phyloP scores from a whole-genome alignment of 2,888 invertebrate species.

The Diadegma fenestrale region DNA sequence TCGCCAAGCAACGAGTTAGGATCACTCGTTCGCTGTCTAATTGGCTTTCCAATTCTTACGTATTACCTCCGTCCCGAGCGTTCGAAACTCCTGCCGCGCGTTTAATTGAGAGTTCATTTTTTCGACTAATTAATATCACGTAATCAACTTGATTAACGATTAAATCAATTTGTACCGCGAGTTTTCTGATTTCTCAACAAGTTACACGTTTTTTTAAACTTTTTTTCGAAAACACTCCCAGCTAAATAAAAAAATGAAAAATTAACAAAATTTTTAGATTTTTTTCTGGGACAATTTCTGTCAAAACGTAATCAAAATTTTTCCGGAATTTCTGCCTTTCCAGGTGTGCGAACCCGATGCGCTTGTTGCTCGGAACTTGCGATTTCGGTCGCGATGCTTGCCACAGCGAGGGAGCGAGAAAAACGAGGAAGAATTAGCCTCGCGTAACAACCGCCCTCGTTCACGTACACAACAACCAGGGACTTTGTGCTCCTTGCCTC shows the following conservation, averaged over 20 bases:
- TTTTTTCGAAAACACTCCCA: too few relatives aligned
- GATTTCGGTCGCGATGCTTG: slow-evolving; percentile 46
- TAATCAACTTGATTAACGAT: neutral
- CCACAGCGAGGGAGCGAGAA: slow-evolving; percentile 19
- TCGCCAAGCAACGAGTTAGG: slow-evolving; percentile 16
- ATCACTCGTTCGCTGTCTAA: slow-evolving; percentile 47
- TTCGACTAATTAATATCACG: neutral
- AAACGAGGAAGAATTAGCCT: slow-evolving; percentile 54
- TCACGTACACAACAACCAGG: slow-evolving; percentile 38
- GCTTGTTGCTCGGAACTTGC: slow-evolving; percentile 58
- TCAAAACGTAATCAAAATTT: neutral
- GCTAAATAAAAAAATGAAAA: too few relatives aligned
- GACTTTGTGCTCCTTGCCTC: neutral
- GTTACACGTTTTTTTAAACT: neutral
- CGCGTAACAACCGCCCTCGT: slow-evolving; percentile 55
- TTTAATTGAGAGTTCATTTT: neutral
- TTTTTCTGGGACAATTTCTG: too few relatives aligned
- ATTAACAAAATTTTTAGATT: neutral
- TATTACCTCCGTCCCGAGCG: neutral
- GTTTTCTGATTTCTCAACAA: neutral
- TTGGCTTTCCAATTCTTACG: slow-evolving; percentile 60
- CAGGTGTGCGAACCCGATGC: slow-evolving; percentile 48
- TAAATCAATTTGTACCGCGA: neutral
- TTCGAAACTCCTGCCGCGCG: neutral
- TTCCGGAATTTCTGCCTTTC: slow-evolving; percentile 15